phyloP scores from a whole-genome alignment of 2,888 invertebrate species.

The Rotaria socialis region DNA sequence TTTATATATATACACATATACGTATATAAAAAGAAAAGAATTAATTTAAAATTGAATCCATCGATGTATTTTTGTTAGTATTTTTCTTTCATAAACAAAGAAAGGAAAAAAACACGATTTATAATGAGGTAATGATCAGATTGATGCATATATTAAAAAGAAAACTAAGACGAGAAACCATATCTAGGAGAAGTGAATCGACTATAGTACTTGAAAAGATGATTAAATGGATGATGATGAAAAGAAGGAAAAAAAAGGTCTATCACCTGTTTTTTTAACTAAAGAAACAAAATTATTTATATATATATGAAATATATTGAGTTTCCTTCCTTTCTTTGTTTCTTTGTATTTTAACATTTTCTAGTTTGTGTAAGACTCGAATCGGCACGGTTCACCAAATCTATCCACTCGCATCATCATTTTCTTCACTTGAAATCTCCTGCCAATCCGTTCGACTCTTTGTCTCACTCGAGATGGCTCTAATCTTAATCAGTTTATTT shows the following conservation, averaged over 20 bases:
- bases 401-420: slow-evolving; percentile 25
- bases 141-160: too few relatives aligned
- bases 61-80: not conserved
- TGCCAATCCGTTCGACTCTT: slow-evolving; percentile 19
- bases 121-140: too few relatives aligned
- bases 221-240: not conserved
- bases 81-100: too few relatives aligned
- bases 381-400: slow-evolving; percentile 21
- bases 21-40: too few relatives aligned
- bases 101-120: too few relatives aligned
- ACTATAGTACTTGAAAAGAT: not conserved
- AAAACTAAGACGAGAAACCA: not conserved
- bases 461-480: slow-evolving; percentile 23
- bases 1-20: too few relatives aligned
- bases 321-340: not conserved
- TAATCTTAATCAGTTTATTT: slow-evolving; percentile 26
- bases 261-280: not conserved
- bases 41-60: too few relatives aligned
- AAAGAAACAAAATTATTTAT: too few relatives aligned
- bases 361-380: not conserved
- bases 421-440: slow-evolving; percentile 29
- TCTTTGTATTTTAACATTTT: not conserved
- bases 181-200: not conserved
- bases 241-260: not conserved
- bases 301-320: too few relatives aligned